phyloP scores from a whole-genome alignment of 2,113 vertebrate species.

The Oncorhynchus mykiss region DNA sequence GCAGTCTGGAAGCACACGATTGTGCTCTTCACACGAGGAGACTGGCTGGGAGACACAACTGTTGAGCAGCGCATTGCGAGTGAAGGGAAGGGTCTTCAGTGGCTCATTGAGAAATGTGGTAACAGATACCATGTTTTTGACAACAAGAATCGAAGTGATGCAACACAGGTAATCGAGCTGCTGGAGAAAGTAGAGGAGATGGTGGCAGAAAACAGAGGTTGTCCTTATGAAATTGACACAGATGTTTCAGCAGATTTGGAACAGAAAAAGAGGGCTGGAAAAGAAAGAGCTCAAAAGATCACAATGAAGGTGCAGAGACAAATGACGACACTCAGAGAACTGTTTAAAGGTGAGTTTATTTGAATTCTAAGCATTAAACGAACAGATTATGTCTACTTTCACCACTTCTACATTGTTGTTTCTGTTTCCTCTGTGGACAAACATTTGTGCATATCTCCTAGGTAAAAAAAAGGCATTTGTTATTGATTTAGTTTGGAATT shows the following conservation, averaged over 20 bases:
- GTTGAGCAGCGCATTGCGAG: constrained; percentile 26
- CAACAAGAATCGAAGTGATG: not conserved
- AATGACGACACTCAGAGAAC: not conserved
- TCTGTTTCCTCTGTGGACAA: too few relatives aligned
- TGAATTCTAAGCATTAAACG: too few relatives aligned
- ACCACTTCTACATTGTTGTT: too few relatives aligned
- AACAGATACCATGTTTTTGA: too few relatives aligned
- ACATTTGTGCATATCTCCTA: too few relatives aligned
- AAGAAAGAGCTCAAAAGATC: constrained; percentile 6
- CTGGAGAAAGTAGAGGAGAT: not conserved
- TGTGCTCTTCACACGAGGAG: constrained; percentile 24
- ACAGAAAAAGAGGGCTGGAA: not conserved
- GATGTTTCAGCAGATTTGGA: not conserved
- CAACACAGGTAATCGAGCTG: constrained; percentile 3
- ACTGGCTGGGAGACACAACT: constrained; percentile 7
- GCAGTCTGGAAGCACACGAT: constrained; percentile 15
- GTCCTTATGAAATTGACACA: constrained; percentile 11
- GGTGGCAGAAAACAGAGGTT: constrained; percentile 3
- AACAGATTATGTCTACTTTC: too few relatives aligned
- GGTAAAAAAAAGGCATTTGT: too few relatives aligned
- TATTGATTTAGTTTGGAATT: too few relatives aligned
- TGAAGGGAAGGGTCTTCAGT: constrained; percentile 7
- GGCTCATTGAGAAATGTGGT: not conserved
- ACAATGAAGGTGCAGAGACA: not conserved
- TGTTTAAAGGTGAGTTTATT: not conserved